Evolutionary conservation across 2,797 vertebrate genomes (phyloP), one percentile per base, ranked within the genome.

Genomic region (Clamator glandarius): DNA sequence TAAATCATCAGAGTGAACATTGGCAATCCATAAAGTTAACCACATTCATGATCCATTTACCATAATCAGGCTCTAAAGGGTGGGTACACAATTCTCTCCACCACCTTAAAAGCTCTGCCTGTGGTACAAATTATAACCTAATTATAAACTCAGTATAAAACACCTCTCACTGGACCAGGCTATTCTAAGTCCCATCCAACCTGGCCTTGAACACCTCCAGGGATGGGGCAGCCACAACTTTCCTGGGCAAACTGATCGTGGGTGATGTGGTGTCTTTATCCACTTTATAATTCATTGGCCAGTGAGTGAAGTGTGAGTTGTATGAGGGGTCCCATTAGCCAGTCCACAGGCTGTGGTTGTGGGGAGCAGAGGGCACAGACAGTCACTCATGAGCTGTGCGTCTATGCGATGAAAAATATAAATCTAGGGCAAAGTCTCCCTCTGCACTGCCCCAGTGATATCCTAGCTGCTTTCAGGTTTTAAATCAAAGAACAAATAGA

Each of bases 291-390:
- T 1, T 25, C n/a, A 6, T 24, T 64, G 51, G 11, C 7, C 48
- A 50, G 17, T 14, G 12, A 58, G 20, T 1, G 21, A 68, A 54
- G 17, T 9, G 5, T 52, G 67, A 36, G n/a, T n/a, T 55, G 18
- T 57, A 6, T 9, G n/a, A 55, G 11, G 15, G n/a, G 31, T 31
- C 24, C 31, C 59, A 25, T 54, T 24, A 48, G 3, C 20, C 54
- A 58, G 50, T 36, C 6, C 2, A 1, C 33, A n/a, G 44, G 26
- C 14, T 48, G 39, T 25, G 23, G 35, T 14, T 1, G 0, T 20
- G 26, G 13, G 18, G 17, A 66, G 26, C n/a, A 24, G 64, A n/a
- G 42, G 24, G 19, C 25, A 41, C 13, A 21, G 31, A n/a, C n/a
- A n/a, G n/a, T n/a, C n/a, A n/a, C n/a, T n/a, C n/a, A n/a, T n/a